Percentiles rank a stretch among this genome's conserved stretches.
phyloP scores from a whole-genome alignment of 2,113 vertebrate species.

The Carassius auratus region DNA sequence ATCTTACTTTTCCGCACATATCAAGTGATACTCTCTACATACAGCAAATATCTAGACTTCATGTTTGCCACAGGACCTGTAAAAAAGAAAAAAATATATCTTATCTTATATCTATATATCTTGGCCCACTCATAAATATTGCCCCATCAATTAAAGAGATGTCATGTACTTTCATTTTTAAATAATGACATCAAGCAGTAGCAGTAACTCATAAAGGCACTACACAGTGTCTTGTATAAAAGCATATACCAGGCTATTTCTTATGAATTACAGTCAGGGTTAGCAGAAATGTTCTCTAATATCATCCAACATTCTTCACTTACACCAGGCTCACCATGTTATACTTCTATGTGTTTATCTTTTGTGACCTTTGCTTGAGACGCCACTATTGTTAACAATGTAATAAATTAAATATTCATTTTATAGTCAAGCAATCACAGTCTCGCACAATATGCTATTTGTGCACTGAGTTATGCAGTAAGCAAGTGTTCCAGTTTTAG shows the following conservation, averaged over 20 bases:
- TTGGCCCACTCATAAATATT: not conserved
- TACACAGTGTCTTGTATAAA: not conserved
- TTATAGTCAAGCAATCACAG: not conserved
- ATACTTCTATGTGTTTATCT: not conserved
- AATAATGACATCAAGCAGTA: not conserved
- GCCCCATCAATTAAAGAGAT: not conserved
- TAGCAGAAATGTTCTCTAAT: not conserved
- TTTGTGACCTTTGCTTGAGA: not conserved
- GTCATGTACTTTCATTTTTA: not conserved
- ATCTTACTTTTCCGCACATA: not conserved
- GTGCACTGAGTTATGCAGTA: not conserved
- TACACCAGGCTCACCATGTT: not conserved
- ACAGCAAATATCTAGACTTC: not conserved
- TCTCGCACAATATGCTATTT: not conserved
- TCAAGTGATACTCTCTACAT: not conserved
- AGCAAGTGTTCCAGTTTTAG: not conserved
- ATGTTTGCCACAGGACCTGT: not conserved
- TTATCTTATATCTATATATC: not conserved
- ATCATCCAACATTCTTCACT: not conserved
- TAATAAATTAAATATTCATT: not conserved
- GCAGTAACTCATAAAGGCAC: not conserved
- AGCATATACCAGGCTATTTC: not conserved
- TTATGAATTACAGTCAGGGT: not conserved
- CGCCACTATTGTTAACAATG: not conserved
- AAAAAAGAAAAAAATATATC: not conserved